Evolutionary conservation across 2,797 vertebrate genomes (phyloP).

Genomic region (Chelon labrosus): DNA sequence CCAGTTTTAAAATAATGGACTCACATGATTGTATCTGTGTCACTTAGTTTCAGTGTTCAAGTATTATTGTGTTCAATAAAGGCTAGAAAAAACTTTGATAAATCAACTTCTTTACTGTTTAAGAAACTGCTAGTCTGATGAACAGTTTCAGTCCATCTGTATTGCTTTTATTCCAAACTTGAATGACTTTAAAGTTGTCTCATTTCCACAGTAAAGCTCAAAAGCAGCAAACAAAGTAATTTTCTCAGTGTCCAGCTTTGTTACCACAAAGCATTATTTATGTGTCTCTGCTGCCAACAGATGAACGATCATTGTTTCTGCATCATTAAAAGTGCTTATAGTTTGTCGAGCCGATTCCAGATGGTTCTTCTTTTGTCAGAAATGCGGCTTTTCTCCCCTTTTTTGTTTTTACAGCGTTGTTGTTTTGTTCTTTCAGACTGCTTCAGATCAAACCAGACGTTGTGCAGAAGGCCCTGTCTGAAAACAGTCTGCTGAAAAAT

Average conservation of each 20-base stretch:
- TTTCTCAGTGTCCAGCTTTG: background rate
- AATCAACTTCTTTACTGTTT: slow-evolving; percentile 5
- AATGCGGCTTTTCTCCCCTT: slow-evolving; percentile 1
- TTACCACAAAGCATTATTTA: slow-evolving; percentile 1
- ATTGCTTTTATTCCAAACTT: too few relatives aligned
- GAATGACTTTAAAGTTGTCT: background rate
- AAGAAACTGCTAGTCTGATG: background rate
- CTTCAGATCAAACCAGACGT: slow-evolving; percentile 83
- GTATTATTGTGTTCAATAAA: background rate
- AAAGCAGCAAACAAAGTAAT: background rate
- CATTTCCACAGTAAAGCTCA: background rate
- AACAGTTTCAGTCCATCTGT: too few relatives aligned
- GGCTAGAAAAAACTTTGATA: background rate
- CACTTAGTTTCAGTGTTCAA: background rate
- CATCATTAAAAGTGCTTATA: slow-evolving; percentile 28
- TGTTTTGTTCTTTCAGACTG: slow-evolving; percentile 72
- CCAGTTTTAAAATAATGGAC: background rate
- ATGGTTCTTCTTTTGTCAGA: slow-evolving; percentile 15
- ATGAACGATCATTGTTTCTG: background rate
- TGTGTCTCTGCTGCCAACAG: slow-evolving; percentile 1
- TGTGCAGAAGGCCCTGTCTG: slow-evolving; percentile 85
- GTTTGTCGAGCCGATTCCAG: slow-evolving; percentile 27
- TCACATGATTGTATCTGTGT: background rate
- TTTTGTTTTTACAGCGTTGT: slow-evolving; percentile 3
- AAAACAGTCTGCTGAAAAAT: slow-evolving; percentile 87